These are phyloP conservation scores for Hylaea fasciaria DNA, from an alignment of 2,888 invertebrate genomes.

Conservation along the genomic window DNA sequence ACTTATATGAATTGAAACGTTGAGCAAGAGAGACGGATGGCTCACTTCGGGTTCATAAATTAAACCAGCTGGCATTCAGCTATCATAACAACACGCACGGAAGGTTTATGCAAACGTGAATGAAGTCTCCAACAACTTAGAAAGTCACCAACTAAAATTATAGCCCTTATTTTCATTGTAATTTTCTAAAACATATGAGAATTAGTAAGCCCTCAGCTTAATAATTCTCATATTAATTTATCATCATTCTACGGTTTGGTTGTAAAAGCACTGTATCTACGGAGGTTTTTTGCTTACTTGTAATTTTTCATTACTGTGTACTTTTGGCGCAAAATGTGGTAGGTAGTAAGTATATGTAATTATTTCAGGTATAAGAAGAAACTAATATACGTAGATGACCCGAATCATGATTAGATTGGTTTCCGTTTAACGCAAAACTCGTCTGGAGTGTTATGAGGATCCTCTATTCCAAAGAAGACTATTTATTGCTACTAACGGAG, in stretches of 20 bases:
- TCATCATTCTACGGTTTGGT: not conserved
- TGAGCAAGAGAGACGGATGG: conserved; percentile 21
- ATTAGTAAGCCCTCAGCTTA: not conserved
- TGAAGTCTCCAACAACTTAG: not conserved
- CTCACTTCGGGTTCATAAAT: not conserved
- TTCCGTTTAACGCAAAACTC: conserved; percentile 30
- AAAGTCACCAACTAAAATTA: conserved; percentile 2
- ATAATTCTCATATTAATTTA: too few species aligned
- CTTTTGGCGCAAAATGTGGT: not conserved
- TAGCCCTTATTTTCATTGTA: not conserved
- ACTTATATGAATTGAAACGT: conserved; percentile 17
- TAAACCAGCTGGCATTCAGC: conserved; percentile 6
- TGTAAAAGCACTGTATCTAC: not conserved
- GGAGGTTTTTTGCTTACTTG: not conserved
- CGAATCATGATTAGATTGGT: too few species aligned
- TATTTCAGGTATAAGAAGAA: too few species aligned
- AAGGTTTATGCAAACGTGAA: conserved; percentile 2
- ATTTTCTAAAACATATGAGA: not conserved
- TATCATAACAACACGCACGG: not conserved
- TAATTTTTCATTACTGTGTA: not conserved
- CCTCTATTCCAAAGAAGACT: too few species aligned
- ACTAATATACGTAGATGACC: too few species aligned
- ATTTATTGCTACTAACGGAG: too few species aligned
- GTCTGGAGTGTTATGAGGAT: too few species aligned
- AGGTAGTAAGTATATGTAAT: too few species aligned